phyloP scores from a whole-genome alignment of 2,888 invertebrate genomes.

The Automeris io region DNA sequence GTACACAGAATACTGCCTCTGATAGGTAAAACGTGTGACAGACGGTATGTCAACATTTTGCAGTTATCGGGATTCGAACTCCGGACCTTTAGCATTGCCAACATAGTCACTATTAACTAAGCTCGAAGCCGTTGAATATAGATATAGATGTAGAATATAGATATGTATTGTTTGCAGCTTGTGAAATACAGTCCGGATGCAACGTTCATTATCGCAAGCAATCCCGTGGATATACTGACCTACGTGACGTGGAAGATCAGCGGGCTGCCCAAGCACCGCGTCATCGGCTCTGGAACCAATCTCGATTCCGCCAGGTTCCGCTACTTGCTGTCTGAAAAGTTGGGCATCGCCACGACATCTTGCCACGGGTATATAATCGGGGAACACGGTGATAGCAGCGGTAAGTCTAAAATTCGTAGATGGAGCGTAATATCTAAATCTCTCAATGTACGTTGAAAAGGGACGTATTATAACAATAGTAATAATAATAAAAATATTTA shows the following conservation, averaged over 20 bases:
- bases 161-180: constrained; percentile 59
- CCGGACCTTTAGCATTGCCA: too few relatives aligned
- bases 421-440: neutral
- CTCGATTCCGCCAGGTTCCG: constrained; percentile 94
- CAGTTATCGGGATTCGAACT: too few relatives aligned
- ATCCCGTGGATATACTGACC: constrained; percentile 95
- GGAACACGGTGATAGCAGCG: constrained; percentile 94
- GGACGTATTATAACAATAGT: too few relatives aligned
- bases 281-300: constrained; percentile 95
- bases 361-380: constrained; percentile 96
- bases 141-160: too few relatives aligned
- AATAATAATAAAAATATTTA: too few relatives aligned
- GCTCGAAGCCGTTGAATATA: too few relatives aligned
- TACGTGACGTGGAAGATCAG: constrained; percentile 97
- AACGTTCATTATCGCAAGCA: constrained; percentile 90
- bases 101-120: too few relatives aligned
- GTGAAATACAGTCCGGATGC: constrained; percentile 91
- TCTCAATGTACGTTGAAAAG: too few relatives aligned
- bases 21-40: too few relatives aligned
- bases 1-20: too few relatives aligned
- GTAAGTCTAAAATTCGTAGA: constrained; percentile 56
- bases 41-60: too few relatives aligned
- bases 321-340: constrained; percentile 88
- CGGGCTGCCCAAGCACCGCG: constrained; percentile 89
- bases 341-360: constrained; percentile 88